Percentiles rank a stretch among this genome's conserved stretches.
Evolutionary conservation across 2,797 vertebrate genomes (phyloP).

Genomic region (Rachycentron canadum): DNA sequence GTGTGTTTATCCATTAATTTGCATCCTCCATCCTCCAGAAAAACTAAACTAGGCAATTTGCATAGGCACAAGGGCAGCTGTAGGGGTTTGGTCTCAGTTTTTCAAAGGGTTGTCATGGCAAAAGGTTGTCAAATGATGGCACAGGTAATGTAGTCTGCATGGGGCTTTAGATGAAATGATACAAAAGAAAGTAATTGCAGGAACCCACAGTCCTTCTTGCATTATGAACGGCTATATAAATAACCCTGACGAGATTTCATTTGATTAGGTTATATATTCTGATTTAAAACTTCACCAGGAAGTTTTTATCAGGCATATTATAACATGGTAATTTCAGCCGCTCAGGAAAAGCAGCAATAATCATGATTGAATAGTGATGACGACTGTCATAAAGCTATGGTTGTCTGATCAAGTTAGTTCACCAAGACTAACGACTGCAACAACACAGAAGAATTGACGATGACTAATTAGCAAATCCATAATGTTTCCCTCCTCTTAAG

Average conservation of each 20-base stretch:
- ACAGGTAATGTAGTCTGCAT: no score
- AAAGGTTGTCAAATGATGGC: no score
- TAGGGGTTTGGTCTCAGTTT: no score
- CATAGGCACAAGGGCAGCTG: no score
- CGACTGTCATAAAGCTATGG: conserved; percentile 81
- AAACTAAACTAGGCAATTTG: no score
- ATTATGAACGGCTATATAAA: conserved; percentile 26
- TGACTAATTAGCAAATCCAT: conserved; percentile 87
- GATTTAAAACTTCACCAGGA: conserved; percentile 61
- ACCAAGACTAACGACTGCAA: conserved; percentile 82
- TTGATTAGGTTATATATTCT: conserved; percentile 37
- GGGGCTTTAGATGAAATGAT: not conserved
- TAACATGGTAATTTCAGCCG: conserved; percentile 61
- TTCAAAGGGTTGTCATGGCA: no score
- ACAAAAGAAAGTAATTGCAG: not conserved
- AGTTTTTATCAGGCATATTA: conserved; percentile 63
- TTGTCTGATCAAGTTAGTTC: conserved; percentile 86
- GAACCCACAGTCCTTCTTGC: conserved; percentile 7
- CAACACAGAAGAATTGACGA: conserved; percentile 78
- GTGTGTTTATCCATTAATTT: no score
- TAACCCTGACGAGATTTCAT: conserved; percentile 17
- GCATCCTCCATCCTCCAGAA: no score
- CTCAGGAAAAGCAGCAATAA: conserved; percentile 73
- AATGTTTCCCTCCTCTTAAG: conserved; percentile 84
- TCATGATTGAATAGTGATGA: conserved; percentile 82